phyloP scores from a whole-genome alignment of 2,888 invertebrate genomes.

The Drosophila anomelani region DNA sequence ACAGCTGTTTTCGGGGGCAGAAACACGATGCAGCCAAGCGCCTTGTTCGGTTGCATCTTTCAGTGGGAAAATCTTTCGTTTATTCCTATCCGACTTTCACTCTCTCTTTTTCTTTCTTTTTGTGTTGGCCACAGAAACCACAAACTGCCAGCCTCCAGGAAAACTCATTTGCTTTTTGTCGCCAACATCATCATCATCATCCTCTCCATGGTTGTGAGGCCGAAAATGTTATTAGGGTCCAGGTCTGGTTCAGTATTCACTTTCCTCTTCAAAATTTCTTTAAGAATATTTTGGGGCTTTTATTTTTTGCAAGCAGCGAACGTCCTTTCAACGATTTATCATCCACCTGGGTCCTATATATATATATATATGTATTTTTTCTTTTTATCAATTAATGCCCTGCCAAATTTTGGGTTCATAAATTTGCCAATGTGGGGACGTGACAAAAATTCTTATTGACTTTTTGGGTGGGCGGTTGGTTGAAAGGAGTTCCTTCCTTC shows the following conservation, averaged over 20 bases:
- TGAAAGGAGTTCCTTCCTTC: too few species aligned
- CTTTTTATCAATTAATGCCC: conserved; percentile 39
- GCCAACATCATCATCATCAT: conserved; percentile 13
- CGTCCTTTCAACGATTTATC: conserved; percentile 25
- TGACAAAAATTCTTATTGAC: conserved; percentile 62
- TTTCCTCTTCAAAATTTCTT: conserved; percentile 24
- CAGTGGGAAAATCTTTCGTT: conserved; percentile 18
- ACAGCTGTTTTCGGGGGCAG: conserved; percentile 38
- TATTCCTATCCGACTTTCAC: conserved; percentile 2
- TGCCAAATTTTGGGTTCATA: conserved; percentile 55
- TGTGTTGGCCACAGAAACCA: conserved; percentile 35
- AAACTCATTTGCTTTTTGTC: conserved; percentile 41
- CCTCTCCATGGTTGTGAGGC: background rate
- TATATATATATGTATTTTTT: background rate
- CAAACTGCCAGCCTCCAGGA: conserved; percentile 24
- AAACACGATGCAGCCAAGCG: conserved; percentile 11
- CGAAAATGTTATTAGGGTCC: conserved; percentile 29
- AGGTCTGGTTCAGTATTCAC: conserved; percentile 21
- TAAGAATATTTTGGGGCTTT: conserved; percentile 13
- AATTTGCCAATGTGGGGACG: conserved; percentile 59
- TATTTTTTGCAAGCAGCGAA: background rate
- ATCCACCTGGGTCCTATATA: conserved; percentile 32
- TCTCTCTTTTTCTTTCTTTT: conserved; percentile 3
- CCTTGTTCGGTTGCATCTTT: conserved; percentile 14
- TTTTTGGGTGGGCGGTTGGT: conserved; percentile 1